Base-by-base conservation (phyloP, 2,797 vertebrate genomes). In the Threskiornis aethiopicus region DNA sequence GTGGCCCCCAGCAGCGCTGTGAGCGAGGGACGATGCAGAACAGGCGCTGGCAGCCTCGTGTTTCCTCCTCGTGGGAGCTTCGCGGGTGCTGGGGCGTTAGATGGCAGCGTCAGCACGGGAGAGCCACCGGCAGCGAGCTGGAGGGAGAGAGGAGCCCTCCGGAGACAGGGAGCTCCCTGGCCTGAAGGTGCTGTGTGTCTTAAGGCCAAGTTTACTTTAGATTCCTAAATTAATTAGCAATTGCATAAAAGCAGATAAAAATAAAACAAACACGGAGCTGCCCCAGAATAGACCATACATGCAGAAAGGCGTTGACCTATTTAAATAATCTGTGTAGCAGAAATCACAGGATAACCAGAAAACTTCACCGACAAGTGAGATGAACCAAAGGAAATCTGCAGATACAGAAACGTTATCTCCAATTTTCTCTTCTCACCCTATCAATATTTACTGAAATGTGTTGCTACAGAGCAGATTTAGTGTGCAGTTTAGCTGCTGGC, bases 351-450 rank as follows among this genome's bases (percentile, higher is more conserved):
- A 1, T 2, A 19, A 1, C 46, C 37, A 12, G 20, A 20, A 13
- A 49, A 6, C 52, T 9, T 35, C 21, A 0, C 44, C 2, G 17
- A 3, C 59, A 9, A 57, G 49, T 51, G 86, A 85, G 64, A 47
- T 0, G 84, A 19, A 10, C 52, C 10, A 5, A 13, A 75, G 83
- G 42, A 19, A 21, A 59, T 13, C 26, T 13, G 19, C 6, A 24
- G 84, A 3, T 11, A 44, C 61, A 7, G 21, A 10, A 18, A 10
- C 0, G 10, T 9, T n/a, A 4, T 10, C 76, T 15, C n/a, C 0
- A 1, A 46, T 72, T 90, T 35, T 24, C 55, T 81, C 69, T 85
- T 54, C 66, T 65, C 5, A 10, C 49, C 33, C 26, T 58, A 19
- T 52, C 35, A 3, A 16, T 49, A 31, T 41, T 46, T n/a, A 39